Evolutionary conservation across 1,140 invertebrate species (phyloP).

Genomic region (Drosophila funebris): DNA sequence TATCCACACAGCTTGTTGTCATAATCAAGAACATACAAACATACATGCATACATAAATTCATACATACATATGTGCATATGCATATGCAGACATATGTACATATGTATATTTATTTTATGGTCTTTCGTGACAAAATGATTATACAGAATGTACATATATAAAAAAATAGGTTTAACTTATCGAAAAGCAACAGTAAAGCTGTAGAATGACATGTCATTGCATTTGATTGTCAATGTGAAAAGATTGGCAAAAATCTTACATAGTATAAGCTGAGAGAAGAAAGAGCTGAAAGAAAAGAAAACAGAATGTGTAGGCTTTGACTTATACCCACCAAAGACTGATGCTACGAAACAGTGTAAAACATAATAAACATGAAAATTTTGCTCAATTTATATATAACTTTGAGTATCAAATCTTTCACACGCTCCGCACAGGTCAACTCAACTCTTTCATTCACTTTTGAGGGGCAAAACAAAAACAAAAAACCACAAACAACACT

Average conservation of each 20-base stretch:
- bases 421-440: conserved; percentile 38
- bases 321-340: neutral
- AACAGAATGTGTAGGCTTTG: neutral
- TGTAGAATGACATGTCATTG: conserved; percentile 23
- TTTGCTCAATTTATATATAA: conserved; percentile 30
- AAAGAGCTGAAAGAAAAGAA: neutral
- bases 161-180: neutral
- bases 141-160: neutral
- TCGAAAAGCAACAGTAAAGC: conserved; percentile 21
- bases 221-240: conserved; percentile 31
- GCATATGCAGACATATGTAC: neutral
- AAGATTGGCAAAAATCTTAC: conserved; percentile 14
- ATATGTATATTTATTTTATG: conserved; percentile 9
- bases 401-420: conserved; percentile 39
- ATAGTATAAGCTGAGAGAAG: neutral
- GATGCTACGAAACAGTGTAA: neutral
- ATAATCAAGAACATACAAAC: conserved; percentile 21
- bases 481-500: conserved; percentile 37
- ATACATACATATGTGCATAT: neutral
- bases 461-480: conserved; percentile 13
- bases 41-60: too few relatives aligned
- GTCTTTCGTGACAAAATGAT: conserved; percentile 13
- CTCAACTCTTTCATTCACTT: conserved; percentile 31
- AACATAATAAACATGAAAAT: conserved; percentile 14
- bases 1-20: conserved; percentile 1